A percentile compares a stretch with the other conserved stretches of the same genome.
These are phyloP conservation scores for Ctenopoma kingsleyae DNA, from an alignment of 2,797 vertebrate species.

Conservation along the genomic window DNA sequence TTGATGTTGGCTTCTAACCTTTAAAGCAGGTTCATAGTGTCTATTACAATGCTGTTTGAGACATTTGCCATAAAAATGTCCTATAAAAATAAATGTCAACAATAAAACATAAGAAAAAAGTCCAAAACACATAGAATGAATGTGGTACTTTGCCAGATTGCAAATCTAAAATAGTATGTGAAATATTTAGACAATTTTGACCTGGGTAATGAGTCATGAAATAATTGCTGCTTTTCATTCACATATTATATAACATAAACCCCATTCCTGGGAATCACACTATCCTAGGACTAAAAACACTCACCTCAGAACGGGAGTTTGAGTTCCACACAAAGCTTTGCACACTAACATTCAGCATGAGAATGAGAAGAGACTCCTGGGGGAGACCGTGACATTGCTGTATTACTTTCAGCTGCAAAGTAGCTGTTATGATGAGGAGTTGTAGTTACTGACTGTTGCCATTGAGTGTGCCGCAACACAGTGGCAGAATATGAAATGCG, in stretches of 20 bases:
- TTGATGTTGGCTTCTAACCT: constrained; percentile 16
- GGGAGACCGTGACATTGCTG: neutral
- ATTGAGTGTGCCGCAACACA: no score
- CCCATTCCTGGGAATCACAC: no score
- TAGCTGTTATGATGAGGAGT: neutral
- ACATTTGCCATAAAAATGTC: neutral
- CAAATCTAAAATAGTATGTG: no score
- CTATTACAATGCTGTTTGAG: neutral
- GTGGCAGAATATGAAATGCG: no score
- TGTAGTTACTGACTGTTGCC: no score
- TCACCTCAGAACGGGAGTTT: no score
- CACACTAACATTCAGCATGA: neutral
- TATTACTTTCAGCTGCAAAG: neutral
- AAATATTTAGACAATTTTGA: neutral
- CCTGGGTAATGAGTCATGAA: neutral
- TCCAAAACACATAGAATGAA: neutral
- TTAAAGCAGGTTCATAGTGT: neutral
- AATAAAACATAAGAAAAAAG: neutral
- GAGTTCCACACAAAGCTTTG: neutral
- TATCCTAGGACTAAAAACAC: no score
- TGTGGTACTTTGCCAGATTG: neutral
- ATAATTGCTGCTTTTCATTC: neutral
- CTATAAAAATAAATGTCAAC: neutral
- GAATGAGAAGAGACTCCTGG: neutral
- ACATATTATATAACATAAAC: neutral